phyloP scores from a whole-genome alignment of 2,888 invertebrate genomes.

The Lochmaea crataegi region DNA sequence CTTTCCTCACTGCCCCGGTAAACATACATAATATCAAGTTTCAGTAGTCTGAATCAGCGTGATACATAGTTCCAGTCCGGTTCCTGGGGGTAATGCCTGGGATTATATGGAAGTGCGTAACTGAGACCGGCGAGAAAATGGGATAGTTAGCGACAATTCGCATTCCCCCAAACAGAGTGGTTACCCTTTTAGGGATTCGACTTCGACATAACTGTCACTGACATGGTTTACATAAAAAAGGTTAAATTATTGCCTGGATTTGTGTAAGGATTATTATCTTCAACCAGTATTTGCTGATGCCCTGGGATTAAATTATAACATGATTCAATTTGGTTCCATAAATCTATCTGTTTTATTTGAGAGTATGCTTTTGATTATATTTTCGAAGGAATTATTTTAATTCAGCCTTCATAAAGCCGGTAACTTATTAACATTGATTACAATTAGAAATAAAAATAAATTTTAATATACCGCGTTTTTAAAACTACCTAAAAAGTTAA shows the following conservation, averaged over 20 bases:
- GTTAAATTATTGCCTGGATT: conserved; percentile 62
- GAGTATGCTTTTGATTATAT: neutral
- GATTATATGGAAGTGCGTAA: conserved; percentile 61
- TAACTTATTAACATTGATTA: too few relatives aligned
- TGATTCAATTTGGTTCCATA: conserved; percentile 40
- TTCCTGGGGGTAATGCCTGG: conserved; percentile 59
- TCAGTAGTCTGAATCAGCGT: conserved; percentile 44
- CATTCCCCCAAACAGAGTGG: conserved; percentile 63
- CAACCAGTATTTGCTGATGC: conserved; percentile 36
- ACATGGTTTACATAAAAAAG: conserved; percentile 65
- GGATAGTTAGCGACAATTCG: conserved; percentile 66
- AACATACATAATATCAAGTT: conserved; percentile 49
- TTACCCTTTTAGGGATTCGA: conserved; percentile 63
- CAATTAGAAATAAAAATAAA: too few relatives aligned
- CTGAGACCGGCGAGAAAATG: conserved; percentile 59
- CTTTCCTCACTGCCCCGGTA: conserved; percentile 3
- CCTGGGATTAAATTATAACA: conserved; percentile 42
- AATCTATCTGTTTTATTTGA: neutral
- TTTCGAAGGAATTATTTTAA: too few relatives aligned
- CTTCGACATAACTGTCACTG: conserved; percentile 63
- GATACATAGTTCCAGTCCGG: conserved; percentile 47
- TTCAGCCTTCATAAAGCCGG: too few relatives aligned
- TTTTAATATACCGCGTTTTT: too few relatives aligned
- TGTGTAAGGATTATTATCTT: conserved; percentile 53
- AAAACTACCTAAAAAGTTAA: too few relatives aligned